phyloP scores from a whole-genome alignment of 2,113 vertebrate genomes.

The Dicentrarchus labrax region DNA sequence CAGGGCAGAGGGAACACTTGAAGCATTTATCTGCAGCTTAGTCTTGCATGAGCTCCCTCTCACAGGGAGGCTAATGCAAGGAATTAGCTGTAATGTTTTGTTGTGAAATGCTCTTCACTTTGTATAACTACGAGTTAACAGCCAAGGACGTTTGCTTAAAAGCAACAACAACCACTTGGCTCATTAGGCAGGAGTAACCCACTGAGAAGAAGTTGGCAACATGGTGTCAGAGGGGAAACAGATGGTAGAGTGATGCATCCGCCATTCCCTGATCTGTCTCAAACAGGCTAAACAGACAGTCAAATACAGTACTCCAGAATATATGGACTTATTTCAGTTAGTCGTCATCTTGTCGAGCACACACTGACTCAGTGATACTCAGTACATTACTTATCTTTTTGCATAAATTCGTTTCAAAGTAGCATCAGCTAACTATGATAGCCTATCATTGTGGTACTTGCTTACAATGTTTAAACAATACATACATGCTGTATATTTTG shows the following conservation, averaged over 20 bases:
- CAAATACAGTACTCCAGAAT: neutral
- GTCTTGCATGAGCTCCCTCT: constrained; percentile 26
- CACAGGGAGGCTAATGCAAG: constrained; percentile 12
- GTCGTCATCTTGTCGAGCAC: neutral
- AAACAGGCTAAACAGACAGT: neutral
- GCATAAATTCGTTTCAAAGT: too few species aligned
- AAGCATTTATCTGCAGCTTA: constrained; percentile 43
- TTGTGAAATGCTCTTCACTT: constrained; percentile 35
- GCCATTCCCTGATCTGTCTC: neutral
- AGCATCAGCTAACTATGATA: too few species aligned
- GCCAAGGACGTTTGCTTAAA: constrained; percentile 40
- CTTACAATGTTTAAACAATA: too few species aligned
- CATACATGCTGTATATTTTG: too few species aligned
- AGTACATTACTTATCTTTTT: too few species aligned
- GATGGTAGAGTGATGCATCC: constrained; percentile 22
- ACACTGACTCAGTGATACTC: neutral
- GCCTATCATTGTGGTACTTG: too few species aligned
- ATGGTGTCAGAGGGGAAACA: constrained; percentile 32
- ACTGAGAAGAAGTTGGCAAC: constrained; percentile 26
- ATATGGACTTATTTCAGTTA: neutral
- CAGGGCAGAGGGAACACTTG: neutral
- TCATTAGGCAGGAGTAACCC: constrained; percentile 13
- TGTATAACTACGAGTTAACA: constrained; percentile 1
- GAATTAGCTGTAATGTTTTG: constrained; percentile 31
- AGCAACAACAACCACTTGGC: constrained; percentile 30